Conservation (phyloP, 2,888 invertebrate genomes). For the Micoletzkya japonica region DNA sequence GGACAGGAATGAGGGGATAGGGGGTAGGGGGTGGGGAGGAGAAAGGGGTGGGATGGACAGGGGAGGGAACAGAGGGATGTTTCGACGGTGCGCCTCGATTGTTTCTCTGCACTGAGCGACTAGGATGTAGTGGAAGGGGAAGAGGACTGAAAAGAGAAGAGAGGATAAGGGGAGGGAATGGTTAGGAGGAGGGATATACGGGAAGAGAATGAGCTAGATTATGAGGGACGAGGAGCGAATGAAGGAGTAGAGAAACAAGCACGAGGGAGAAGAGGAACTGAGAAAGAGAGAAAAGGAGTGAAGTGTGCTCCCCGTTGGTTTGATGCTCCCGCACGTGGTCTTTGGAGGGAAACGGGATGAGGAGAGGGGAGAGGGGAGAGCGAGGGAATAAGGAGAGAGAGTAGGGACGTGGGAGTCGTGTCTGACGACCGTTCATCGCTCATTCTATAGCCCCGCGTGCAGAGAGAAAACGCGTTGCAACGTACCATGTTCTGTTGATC, state of each 20-base stretch:
- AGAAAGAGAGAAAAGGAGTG: not conserved
- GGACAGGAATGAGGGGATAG: not conserved
- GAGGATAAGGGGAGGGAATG: no score
- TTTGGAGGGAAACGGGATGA: not conserved
- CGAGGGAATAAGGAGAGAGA: not conserved
- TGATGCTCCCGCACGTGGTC: not conserved
- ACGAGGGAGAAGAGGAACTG: not conserved
- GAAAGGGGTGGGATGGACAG: not conserved
- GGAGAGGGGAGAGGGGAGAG: constrained; percentile 4
- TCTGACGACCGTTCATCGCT: no score
- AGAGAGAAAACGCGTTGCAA: no score
- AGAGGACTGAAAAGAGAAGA: not conserved
- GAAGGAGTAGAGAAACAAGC: not conserved
- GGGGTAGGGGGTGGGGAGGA: not conserved
- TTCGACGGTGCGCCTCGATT: no score
- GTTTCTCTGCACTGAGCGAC: no score
- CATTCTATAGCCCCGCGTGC: no score
- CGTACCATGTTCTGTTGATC: no score
- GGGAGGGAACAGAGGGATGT: not conserved
- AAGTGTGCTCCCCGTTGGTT: not conserved
- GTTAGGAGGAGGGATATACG: constrained; percentile 14
- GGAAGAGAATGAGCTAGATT: not conserved
- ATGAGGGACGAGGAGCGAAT: not conserved
- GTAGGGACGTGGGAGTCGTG: no score
- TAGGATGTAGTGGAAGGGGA: not conserved